Conservation (phyloP, 1,140 invertebrate species). For the Drosophila oshimai region DNA sequence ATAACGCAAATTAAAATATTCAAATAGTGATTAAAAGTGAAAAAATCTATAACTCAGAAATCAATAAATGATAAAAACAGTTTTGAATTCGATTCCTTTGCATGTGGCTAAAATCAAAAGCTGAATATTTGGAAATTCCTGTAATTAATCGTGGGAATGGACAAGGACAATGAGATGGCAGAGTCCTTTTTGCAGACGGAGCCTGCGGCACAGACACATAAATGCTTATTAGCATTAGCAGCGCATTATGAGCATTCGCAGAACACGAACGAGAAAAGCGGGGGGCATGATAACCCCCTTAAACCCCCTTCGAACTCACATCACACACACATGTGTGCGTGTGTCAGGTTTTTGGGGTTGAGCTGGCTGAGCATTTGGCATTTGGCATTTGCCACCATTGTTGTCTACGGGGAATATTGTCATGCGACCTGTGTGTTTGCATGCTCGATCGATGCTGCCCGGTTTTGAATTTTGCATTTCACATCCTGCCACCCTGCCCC, state of each 20-base stretch:
- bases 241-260: slow-evolving; percentile 66
- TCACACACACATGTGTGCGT: not conserved
- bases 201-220: slow-evolving; percentile 37
- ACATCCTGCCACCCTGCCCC: slow-evolving; percentile 1
- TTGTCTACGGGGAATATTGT: slow-evolving; percentile 41
- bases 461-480: slow-evolving; percentile 16
- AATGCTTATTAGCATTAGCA: slow-evolving; percentile 73
- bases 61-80: too few species aligned
- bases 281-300: too few species aligned
- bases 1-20: too few species aligned
- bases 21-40: too few species aligned
- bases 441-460: not conserved
- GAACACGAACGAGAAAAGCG: too few species aligned
- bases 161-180: slow-evolving; percentile 5
- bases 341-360: slow-evolving; percentile 5
- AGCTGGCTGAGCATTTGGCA: slow-evolving; percentile 31
- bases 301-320: too few species aligned
- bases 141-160: slow-evolving; percentile 25
- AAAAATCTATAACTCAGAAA: too few species aligned
- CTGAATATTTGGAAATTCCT: slow-evolving; percentile 1
- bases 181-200: not conserved
- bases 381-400: slow-evolving; percentile 41
- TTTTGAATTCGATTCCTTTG: too few species aligned
- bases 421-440: slow-evolving; percentile 14
- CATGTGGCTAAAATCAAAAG: not conserved